Evolutionary conservation across 2,797 vertebrate genomes (phyloP), one percentile per base, ranked within the genome.

Genomic region (Cynodonichthys magdalenae): DNA sequence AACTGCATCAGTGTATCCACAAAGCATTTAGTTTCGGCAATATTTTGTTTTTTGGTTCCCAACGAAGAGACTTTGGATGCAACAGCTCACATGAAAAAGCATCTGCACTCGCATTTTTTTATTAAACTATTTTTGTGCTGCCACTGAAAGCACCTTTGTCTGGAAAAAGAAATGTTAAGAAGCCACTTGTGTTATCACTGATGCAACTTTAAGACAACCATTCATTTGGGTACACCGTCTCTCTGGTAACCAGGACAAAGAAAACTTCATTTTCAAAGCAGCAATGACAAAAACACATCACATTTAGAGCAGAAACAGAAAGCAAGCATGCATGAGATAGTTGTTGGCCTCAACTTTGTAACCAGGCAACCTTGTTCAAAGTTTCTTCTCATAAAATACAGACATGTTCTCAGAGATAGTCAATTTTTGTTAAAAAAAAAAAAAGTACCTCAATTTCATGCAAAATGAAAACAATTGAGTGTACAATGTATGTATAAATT

Each of bases 401-500:
- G 31, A 9, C 42, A 45, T 45, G 17, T 9, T 45, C 44, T 18
- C 44, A 45, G 17, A 18, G 44, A 45, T 10, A n/a, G 6, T 17
- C 1, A 7, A 1, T 36, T 45, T 45, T 9, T 27, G 15, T 27
- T 15, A 31, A 36, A 36, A 27, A 8, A 18, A 7, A 31, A 36
- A 36, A 27, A 8, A 18, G n/a, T n/a, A 12, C 3, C 10, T 36
- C 3, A 9, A 12, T 36, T 36, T 36, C 9, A 9, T 39, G 5
- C 1, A 31, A 18, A 53, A 2, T 19, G 10, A 53, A 61, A 75
- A 71, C 53, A 55, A 73, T 10, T 36, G 59, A 45, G 69, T 64
- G 17, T 10, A 54, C 63, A 62, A 60, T 46, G 27, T 42, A 68
- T 77, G 61, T 59, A 52, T 14, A 71, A 66, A 64, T 79, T 39